Conservation (phyloP, 2,888 invertebrate species). For the Macaria notata region DNA sequence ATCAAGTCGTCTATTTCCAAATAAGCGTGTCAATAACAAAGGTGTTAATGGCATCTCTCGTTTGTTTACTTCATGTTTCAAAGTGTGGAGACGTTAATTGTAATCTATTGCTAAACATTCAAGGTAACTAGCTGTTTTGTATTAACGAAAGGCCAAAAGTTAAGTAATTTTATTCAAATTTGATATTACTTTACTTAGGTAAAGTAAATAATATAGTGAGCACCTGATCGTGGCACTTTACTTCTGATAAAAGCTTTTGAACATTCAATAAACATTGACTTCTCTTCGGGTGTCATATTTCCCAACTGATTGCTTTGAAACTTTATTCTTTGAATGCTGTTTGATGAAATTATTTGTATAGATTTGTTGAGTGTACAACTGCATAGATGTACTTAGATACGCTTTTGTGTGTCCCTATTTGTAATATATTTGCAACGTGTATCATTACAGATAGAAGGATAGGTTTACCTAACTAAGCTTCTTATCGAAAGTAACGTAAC, state of each 20-base stretch:
- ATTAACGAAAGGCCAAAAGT: constrained; percentile 37
- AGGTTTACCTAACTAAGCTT: too few species aligned
- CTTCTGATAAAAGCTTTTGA: constrained; percentile 22
- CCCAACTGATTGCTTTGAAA: constrained; percentile 5
- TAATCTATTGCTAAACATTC: constrained; percentile 52
- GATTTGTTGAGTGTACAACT: constrained; percentile 9
- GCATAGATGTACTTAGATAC: background rate
- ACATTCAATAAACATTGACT: constrained; percentile 10
- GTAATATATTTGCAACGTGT: background rate
- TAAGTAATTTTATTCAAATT: constrained; percentile 24
- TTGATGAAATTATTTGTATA: constrained; percentile 11
- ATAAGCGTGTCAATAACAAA: constrained; percentile 26
- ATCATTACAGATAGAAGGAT: too few species aligned
- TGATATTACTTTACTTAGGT: constrained; percentile 15
- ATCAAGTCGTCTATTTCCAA: constrained; percentile 7
- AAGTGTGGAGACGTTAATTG: constrained; percentile 34
- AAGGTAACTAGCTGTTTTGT: constrained; percentile 40
- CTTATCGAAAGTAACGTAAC: too few species aligned
- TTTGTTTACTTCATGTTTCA: constrained; percentile 40
- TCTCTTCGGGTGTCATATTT: constrained; percentile 6
- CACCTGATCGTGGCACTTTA: constrained; percentile 13
- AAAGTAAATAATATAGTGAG: constrained; percentile 8
- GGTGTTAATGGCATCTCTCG: constrained; percentile 39
- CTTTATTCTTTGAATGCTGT: constrained; percentile 8
- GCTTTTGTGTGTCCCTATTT: background rate